Evolutionary conservation across 1,140 invertebrate genomes (phyloP), one percentile per base, ranked within the genome.

Genomic region (Paralvinella palmiformis): DNA sequence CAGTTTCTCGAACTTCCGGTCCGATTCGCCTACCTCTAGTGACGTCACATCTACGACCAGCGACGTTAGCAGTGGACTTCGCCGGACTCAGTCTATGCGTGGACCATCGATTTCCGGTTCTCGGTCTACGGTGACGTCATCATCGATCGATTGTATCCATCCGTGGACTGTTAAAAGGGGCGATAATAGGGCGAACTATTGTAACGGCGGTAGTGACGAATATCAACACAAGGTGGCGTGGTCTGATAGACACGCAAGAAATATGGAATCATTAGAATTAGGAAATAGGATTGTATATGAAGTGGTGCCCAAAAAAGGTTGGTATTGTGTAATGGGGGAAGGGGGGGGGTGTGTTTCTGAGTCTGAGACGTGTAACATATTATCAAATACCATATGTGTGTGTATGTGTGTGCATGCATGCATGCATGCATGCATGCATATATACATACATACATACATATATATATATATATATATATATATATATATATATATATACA

Each of bases 401-500:
- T 48, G 2, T 10, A 10, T 10, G 44, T 2, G 44, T 24, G 44
- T 48, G 44, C 44, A 10, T 48, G 44, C 44, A 24, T 48, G 2
- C 10, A 24, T 48, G 44, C 45, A 1, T 48, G 15, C 45, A 48
- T 4, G 27, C 45, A 48, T 5, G 27, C 6, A 24, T 48, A 17
- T 48, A 24, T 17, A 48, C 45, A 24, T 15, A 15, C 15, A 24
- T 3, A 48, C 45, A 24, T 48, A 52, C n/a, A 29, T 52, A 20
- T 13, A 52, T 29, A 52, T 52, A 5, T 29, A 10, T 52, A 3
- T 17, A 6, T 17, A 52, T 44, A 44, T 17, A 10, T 50, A 50
- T 50, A 50, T 50, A 50, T 50, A 50, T 50, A 50, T 50, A 50
- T 50, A 50, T 50, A 50, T 50, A 50, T 50, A 50, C 27, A 50